Conservation (phyloP, 2,797 vertebrate species). For the Syndactyla subalaris region DNA sequence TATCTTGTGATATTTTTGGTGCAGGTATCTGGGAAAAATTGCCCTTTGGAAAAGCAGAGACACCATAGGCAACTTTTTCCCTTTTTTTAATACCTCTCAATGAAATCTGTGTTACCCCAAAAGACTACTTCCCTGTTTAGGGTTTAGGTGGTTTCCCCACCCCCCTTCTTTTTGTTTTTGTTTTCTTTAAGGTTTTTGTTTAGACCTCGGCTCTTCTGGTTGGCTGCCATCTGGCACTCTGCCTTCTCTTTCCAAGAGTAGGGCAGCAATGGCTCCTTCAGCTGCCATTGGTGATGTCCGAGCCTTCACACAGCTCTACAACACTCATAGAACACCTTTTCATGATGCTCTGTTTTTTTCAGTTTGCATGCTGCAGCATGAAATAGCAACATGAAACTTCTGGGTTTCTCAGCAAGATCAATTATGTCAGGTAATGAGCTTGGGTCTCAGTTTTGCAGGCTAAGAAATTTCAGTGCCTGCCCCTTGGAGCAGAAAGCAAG, state of each 20-base stretch:
- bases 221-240: constrained; percentile 48
- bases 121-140: background rate
- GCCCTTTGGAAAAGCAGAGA: background rate
- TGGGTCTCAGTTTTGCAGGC: background rate
- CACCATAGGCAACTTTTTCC: background rate
- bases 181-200: constrained; percentile 21
- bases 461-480: background rate
- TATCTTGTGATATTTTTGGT: background rate
- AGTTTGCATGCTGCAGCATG: accelerated
- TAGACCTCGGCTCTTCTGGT: constrained; percentile 33
- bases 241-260: constrained; percentile 55
- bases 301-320: background rate
- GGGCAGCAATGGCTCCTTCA: constrained; percentile 39
- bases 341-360: background rate
- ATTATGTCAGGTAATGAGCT: background rate
- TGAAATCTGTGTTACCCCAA: background rate
- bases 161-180: background rate
- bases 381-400: background rate
- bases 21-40: background rate
- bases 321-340: background rate
- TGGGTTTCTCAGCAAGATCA: background rate
- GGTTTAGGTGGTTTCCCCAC: accelerated
- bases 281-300: constrained; percentile 6
- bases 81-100: background rate
- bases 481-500: background rate